Evolutionary conservation across 2,113 vertebrate genomes (phyloP).

Genomic region (Heteronetta atricapilla): DNA sequence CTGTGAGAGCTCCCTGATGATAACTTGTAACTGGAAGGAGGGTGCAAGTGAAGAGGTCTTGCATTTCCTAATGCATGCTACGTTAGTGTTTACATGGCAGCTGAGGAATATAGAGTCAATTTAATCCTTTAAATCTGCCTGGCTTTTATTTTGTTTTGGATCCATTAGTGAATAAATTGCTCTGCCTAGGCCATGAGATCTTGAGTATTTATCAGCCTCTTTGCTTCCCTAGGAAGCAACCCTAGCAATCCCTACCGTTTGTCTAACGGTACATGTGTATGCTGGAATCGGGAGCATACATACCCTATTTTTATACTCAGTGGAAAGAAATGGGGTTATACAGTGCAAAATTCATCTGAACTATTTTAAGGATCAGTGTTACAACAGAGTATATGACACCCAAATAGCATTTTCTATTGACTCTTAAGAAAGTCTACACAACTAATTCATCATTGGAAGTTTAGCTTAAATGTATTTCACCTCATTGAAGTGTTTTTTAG

Average conservation of each 20-base stretch:
- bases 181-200: not conserved
- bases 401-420: not conserved
- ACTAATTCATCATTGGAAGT: not conserved
- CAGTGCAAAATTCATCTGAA: not conserved
- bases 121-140: not conserved
- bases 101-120: not conserved
- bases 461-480: not conserved
- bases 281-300: not conserved
- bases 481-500: not conserved
- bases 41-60: not conserved
- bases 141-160: not conserved
- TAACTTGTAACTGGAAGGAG: not conserved
- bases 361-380: not conserved
- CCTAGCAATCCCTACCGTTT: too few relatives aligned
- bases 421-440: not conserved
- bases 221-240: not conserved
- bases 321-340: not conserved
- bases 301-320: not conserved
- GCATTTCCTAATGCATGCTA: not conserved
- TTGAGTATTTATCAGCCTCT: not conserved
- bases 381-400: not conserved
- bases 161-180: not conserved
- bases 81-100: not conserved
- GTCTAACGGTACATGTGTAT: not conserved
- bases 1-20: rapidly evolving